Base-by-base conservation (phyloP, 1,140 invertebrate genomes). In the Ridgeia piscesae region DNA sequence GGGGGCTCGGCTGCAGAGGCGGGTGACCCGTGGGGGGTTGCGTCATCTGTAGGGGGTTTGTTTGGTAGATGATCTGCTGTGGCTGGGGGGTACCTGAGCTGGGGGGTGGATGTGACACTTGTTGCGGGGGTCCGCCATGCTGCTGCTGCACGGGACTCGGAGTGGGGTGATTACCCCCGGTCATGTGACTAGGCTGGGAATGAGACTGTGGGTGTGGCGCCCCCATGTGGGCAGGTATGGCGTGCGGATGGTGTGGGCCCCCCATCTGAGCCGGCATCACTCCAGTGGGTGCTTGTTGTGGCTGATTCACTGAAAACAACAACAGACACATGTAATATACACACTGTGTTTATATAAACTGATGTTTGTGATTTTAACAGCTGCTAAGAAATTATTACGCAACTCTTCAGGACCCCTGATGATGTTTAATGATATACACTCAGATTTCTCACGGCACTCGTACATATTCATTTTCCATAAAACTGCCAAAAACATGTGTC, bases 141-240 rank as follows among this genome's bases (percentile, higher is more conserved):
- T 93, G 94, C 92, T 94, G 94, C 92, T 94, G 94, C 35, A 93
- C 93, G 11, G 94, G 94, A 92, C 93, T 92, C 34, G 89, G 93
- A 35, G 91, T 91, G 11, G 93, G 93, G 88, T 94, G 92, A 94
- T 92, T 33, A 91, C 92, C 35, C 94, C 93, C 50, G 93, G 93
- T 92, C 93, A 94, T 33, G 92, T 93, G 35, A 92, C 90, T 92
- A 92, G 94, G 92, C 50, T 94, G 94, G 33, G 91, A 92, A 34
- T 94, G 93, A 33, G 94, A 35, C 90, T 77, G 58, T 77, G 58
- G 58, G 58, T 77, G 58, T 27, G 58, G 58, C 6, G 11, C 58
- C 58, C 58, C 58, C 58, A 77, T 77, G 58, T 77, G 58, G 58
- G 58, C 58, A 21, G 94, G 91, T 93, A 92, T 92, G 93, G 94